Evolutionary conservation across 2,797 vertebrate genomes (phyloP), one percentile per base, ranked within the genome.

Genomic region (Rhabdomys pumilio): DNA sequence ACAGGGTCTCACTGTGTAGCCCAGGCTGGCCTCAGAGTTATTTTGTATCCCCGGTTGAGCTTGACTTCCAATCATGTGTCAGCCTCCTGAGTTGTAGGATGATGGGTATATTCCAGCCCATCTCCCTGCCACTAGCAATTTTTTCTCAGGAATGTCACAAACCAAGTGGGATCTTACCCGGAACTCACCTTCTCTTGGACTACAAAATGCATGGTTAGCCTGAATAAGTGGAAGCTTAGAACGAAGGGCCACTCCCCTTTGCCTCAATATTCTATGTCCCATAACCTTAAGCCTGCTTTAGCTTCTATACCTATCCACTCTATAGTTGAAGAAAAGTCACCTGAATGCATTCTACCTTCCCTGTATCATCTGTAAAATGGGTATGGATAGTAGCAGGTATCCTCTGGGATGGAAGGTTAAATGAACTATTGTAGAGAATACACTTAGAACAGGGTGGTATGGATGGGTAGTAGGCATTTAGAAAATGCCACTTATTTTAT

Each of bases 311-410:
- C 24, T 50, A 8, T 13, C 53, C 50, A n/a, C 34, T 29, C 38
- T n/a, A 47, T 41, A 47, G 12, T 63, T 53, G 3, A 41, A 85
- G 65, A 79, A 94, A 55, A 63, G 57, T 24, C 26, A 13, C 14
- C 10, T 19, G 47, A 75, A 90, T 20, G 61, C 7, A 47, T 13
- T n/a, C 34, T 55, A 34, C 55, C 61, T 94, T 84, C n/a, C 50
- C 80, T 80, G 50, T 55, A 50, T 81, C 67, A 41, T 77, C 63
- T 65, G 14, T 75, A 47, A 79, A 79, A 17, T 55, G 55, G 75
- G 63, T 72, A 4, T 61, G 11, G 0, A 1, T 57, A 5, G 13
- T 31, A 85, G 38, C 14, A 55, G 0, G 3, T 19, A 29, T 0
- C 8, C 59, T 47, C 20, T 19, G 9, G 59, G 31, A 10, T 0